Evolutionary conservation across 2,797 vertebrate species (phyloP).

Genomic region (Crypturellus tataupa): DNA sequence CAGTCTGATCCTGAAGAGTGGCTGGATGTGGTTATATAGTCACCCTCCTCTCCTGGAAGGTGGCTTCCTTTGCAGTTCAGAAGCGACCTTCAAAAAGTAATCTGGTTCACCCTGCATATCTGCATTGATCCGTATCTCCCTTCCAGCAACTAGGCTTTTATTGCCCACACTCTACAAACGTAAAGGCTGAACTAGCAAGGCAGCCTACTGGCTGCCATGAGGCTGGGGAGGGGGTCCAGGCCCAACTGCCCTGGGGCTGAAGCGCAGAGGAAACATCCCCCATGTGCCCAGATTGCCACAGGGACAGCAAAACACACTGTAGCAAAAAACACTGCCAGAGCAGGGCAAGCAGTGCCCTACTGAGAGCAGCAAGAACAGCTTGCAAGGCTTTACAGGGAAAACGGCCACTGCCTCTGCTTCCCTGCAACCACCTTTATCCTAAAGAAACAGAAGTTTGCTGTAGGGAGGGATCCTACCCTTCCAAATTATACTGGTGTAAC

Average conservation of each 20-base stretch:
- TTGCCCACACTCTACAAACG: not conserved
- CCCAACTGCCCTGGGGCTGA: not conserved
- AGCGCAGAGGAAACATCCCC: not conserved
- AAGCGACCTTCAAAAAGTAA: not conserved
- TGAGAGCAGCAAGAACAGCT: not conserved
- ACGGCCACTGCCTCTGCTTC: not conserved
- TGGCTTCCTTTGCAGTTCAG: not conserved
- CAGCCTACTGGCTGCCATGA: not conserved
- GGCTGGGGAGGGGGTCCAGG: not conserved
- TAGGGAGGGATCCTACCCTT: not conserved
- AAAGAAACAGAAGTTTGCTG: not conserved
- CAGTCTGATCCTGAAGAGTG: not conserved
- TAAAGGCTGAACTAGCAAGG: conserved; percentile 2
- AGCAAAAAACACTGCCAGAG: not conserved
- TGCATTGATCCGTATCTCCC: not conserved
- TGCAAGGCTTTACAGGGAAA: not conserved
- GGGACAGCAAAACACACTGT: not conserved
- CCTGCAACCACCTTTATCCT: not conserved
- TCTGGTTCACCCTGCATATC: not conserved
- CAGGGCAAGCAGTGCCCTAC: not conserved
- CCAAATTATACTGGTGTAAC: not conserved
- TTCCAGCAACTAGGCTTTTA: conserved; percentile 8
- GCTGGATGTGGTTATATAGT: not conserved
- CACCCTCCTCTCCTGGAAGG: not conserved
- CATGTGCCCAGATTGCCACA: not conserved